Base-by-base conservation (phyloP, 2,113 vertebrate genomes). In the Procavia capensis region DNA sequence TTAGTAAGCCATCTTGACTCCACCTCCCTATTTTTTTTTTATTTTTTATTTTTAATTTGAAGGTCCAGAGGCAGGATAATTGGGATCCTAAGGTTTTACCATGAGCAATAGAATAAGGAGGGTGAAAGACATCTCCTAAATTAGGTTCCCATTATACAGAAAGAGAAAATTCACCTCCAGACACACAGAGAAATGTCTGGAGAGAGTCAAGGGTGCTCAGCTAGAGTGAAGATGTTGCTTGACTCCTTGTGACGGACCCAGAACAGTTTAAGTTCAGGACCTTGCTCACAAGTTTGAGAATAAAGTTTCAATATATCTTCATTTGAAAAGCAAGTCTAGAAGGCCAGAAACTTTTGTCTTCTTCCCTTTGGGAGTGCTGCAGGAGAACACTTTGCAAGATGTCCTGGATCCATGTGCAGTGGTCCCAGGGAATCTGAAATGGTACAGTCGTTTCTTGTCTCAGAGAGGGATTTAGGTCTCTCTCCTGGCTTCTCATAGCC, bases 191-290 rank as follows among this genome's bases (percentile, higher is more conserved):
- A 9, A 8, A 22, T 74, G 7, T 89, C 36, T 94, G 20, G 3
- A 36, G 17, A 63, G 34, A 39, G 13, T 41, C 6, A 3, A 74
- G 3, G 22, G 2, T 14, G 34, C 36, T 72, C 6, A 43, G n/a
- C 2, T 1, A 61, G 16, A 50, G 24, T 59, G 2, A 66, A 59
- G 17, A 31, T 20, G 14, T 13, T 57, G 6, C 24, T 41, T 43
- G 11, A 39, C 31, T 82, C 20, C 17, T 5, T 41, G 25, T 43
- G 27, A 34, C 25, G 34, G 14, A 8, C 14, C 31, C 54, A 75
- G 8, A 2, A 54, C 3, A 0, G 0, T 11, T 72, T 36, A 45
- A 17, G 4, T 2, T 61, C 31, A 57, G 19, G 45, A 16, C 3
- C 31, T 36, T 54, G 54, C 50, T 39, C 11, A 9, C n/a, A 31